These are phyloP conservation scores for Podilymbus podiceps DNA, from an alignment of 2,113 vertebrate genomes.

Conservation along the genomic window DNA sequence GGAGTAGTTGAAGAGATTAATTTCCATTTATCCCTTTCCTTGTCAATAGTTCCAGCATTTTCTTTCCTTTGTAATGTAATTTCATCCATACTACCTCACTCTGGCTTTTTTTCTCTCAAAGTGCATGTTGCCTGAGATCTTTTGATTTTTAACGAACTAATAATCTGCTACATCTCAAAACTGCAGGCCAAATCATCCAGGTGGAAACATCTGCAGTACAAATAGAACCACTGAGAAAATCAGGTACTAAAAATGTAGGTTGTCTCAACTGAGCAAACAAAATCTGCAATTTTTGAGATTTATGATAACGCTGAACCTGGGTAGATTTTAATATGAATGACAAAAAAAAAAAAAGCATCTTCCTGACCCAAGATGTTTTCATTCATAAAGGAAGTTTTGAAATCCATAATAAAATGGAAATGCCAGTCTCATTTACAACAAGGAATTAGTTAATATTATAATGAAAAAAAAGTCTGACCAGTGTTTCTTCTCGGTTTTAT, in stretches of 20 bases:
- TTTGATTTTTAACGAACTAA: background rate
- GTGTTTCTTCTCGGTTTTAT: background rate
- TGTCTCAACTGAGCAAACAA: background rate
- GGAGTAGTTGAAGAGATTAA: background rate
- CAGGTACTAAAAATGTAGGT: background rate
- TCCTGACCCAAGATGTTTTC: background rate
- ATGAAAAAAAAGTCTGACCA: background rate
- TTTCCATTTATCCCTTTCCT: background rate
- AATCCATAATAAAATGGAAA: background rate
- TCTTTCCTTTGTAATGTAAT: background rate
- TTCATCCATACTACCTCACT: background rate
- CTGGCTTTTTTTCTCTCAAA: background rate
- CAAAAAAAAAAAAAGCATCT: accelerated
- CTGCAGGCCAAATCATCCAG: background rate
- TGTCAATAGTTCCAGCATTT: background rate
- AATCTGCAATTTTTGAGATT: background rate
- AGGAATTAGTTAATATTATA: background rate
- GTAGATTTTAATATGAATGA: background rate
- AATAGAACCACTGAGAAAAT: background rate
- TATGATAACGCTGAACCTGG: background rate
- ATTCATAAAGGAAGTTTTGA: background rate
- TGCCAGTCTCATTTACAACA: background rate
- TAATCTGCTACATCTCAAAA: background rate
- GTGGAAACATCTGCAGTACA: background rate
- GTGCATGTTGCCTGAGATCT: background rate